A percentile compares a stretch with the other conserved stretches of the same genome.
Conservation (phyloP, 2,113 vertebrate genomes). For the Zosterops japonicus region DNA sequence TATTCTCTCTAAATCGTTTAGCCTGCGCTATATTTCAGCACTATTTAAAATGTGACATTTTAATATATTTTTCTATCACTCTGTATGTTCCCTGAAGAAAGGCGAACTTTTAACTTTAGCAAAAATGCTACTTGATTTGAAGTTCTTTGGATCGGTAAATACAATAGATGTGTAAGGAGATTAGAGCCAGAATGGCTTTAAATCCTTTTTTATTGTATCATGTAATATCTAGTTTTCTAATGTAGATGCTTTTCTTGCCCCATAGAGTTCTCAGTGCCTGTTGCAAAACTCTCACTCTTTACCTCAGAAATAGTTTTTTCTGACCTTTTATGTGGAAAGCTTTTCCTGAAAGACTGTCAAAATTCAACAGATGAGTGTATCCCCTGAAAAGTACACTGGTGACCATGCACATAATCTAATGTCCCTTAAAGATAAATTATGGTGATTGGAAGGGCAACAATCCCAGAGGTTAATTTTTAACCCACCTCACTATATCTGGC, state of each 20-base stretch:
- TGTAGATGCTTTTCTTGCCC: not conserved
- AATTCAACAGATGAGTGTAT: not conserved
- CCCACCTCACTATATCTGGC: not conserved
- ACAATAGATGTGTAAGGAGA: constrained; percentile 34
- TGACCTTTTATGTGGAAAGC: not conserved
- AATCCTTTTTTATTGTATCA: constrained; percentile 2
- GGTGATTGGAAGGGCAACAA: not conserved
- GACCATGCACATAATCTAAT: not conserved
- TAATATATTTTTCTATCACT: not conserved
- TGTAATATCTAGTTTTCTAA: not conserved
- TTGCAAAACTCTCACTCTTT: not conserved
- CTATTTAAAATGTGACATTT: not conserved
- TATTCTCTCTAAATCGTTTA: not conserved
- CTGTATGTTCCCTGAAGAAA: constrained; percentile 42
- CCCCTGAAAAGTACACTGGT: not conserved
- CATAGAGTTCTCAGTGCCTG: not conserved
- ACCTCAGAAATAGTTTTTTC: not conserved
- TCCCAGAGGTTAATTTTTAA: not conserved
- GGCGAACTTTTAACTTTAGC: constrained; percentile 34
- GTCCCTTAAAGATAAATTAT: not conserved
- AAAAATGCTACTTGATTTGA: constrained; percentile 51
- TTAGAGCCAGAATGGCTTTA: constrained; percentile 14
- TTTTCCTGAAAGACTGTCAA: not conserved
- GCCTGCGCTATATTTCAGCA: not conserved
- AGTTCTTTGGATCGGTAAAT: constrained; percentile 39